A percentile compares a stretch with the other conserved stretches of the same genome.
These are phyloP conservation scores for Lontra canadensis DNA, from an alignment of 2,113 vertebrate genomes.

Conservation along the genomic window DNA sequence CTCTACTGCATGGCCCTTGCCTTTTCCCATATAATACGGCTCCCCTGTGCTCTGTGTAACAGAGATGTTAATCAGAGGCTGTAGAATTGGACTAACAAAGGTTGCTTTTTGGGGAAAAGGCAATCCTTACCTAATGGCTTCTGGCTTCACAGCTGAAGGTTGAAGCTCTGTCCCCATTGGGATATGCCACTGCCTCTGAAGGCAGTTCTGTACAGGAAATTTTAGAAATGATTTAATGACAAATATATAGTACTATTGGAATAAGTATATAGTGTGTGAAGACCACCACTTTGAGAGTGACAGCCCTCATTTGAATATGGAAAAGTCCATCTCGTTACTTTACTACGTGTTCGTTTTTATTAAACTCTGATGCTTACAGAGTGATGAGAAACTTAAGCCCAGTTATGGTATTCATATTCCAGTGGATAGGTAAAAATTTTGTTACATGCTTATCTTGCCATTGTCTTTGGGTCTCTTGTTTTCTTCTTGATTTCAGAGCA, in stretches of 20 bases:
- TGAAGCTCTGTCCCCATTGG: neutral
- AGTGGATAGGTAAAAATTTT: neutral
- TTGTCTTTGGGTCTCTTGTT: neutral
- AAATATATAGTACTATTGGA: neutral
- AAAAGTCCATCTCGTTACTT: neutral
- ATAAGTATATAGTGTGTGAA: neutral
- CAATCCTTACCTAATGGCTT: neutral
- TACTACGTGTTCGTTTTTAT: neutral
- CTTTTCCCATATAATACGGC: neutral
- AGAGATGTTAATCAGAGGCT: neutral
- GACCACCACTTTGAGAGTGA: neutral
- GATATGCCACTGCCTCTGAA: neutral
- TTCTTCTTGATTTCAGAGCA: neutral
- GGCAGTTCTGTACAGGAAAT: neutral
- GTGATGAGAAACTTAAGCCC: neutral
- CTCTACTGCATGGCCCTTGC: neutral
- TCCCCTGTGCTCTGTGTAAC: neutral
- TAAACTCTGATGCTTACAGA: neutral
- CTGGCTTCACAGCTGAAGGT: neutral
- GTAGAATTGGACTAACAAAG: neutral
- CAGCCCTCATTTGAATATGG: neutral
- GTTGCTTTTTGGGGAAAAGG: neutral
- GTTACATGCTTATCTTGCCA: neutral
- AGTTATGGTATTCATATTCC: neutral
- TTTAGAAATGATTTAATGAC: neutral